Evolutionary conservation across 37 sponge, comb jelly and placozoan genomes (phyloP).

Genomic region (Beroe forskalii): DNA sequence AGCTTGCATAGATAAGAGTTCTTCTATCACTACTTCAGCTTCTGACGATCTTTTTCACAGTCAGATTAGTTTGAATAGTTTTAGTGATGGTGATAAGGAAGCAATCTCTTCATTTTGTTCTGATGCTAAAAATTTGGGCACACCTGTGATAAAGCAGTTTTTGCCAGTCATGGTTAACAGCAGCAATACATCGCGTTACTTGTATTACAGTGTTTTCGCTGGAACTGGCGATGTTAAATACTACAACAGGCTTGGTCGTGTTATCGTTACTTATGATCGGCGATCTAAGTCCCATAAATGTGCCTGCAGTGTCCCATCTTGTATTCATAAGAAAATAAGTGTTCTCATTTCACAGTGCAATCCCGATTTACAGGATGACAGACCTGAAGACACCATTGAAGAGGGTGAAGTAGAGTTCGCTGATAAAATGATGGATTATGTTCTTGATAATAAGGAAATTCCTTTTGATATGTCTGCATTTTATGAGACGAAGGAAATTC

Average conservation of each 20-base stretch:
- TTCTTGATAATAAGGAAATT: neutral
- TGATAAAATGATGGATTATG: neutral
- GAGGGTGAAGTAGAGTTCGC: neutral
- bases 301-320: neutral
- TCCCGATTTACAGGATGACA: neutral
- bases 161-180: neutral
- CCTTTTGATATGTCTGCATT: constrained; percentile 17
- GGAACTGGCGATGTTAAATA: neutral
- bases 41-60: neutral
- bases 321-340: constrained; percentile 3
- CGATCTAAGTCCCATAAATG: neutral
- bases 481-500: neutral
- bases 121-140: neutral
- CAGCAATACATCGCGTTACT: neutral
- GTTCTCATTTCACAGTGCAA: neutral
- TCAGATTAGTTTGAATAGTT: neutral
- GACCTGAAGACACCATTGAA: neutral
- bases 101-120: neutral
- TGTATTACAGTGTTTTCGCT: constrained; percentile 39
- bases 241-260: neutral
- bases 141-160: constrained; percentile 9
- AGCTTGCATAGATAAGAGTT: neutral
- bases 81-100: neutral
- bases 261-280: constrained; percentile 5
- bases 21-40: neutral